Percentiles rank a stretch among this genome's conserved stretches.
Evolutionary conservation across 2,113 vertebrate genomes (phyloP).

Genomic region (Columba janthina): DNA sequence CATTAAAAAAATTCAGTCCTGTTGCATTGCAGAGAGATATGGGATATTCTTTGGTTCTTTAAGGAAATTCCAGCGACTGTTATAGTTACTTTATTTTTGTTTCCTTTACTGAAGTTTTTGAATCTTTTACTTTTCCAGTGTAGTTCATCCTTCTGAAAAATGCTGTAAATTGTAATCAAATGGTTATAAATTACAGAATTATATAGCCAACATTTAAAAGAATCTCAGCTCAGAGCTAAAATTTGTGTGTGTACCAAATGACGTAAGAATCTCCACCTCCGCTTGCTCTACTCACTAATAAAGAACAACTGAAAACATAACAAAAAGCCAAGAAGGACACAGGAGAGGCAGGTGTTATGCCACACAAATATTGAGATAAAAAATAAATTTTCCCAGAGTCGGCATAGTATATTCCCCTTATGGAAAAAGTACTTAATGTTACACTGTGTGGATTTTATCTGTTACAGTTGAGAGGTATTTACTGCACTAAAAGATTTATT

Average conservation of each 20-base stretch:
- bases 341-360: not conserved
- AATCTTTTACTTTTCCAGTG: slow-evolving; percentile 41
- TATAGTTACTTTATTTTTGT: slow-evolving; percentile 23
- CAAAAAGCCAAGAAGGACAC: not conserved
- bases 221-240: slow-evolving; percentile 28
- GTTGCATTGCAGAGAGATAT: not conserved
- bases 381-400: not conserved
- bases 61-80: not conserved
- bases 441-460: not conserved
- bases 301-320: not conserved
- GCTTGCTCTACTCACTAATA: not conserved
- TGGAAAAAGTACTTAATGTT: slow-evolving; percentile 26
- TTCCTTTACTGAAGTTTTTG: slow-evolving; percentile 35
- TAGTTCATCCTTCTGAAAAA: slow-evolving; percentile 48
- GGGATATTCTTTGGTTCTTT: slow-evolving; percentile 31
- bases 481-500: not conserved
- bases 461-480: not conserved
- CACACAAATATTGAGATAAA: not conserved
- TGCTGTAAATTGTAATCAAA: slow-evolving; percentile 38
- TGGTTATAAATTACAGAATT: slow-evolving; percentile 24
- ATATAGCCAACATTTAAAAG: slow-evolving; percentile 8
- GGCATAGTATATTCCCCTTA: not conserved
- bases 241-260: not conserved
- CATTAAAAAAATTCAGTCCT: not conserved
- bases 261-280: not conserved